Evolutionary conservation across 2,113 vertebrate genomes (phyloP), one percentile per base, ranked within the genome.

Genomic region (Geococcyx californianus): DNA sequence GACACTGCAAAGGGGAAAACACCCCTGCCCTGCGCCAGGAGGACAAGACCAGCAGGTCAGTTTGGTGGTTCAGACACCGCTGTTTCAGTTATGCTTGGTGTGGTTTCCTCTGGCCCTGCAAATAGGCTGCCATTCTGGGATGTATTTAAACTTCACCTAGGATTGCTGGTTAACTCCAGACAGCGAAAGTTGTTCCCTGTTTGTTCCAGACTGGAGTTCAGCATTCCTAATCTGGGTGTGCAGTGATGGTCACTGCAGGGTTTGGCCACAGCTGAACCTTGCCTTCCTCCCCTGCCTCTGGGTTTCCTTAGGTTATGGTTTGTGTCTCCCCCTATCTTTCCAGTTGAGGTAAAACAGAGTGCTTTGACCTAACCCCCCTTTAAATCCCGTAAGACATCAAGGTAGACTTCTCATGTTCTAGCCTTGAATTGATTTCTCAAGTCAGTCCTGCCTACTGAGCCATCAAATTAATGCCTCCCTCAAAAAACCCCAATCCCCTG

Each of bases 11-110:
- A 98, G 89, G 67, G 10, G 4, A 15, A 95, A 52, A 1, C 16
- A 20, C 31, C 84, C 11, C 2, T 8, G 9, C 0, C 11, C 55
- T 3, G 42, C 8, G 0, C 40, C 5, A 34, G 68, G 74, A 88
- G 64, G 83, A 94, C 68, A 6, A 49, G 87, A 11, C 6, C 64
- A 59, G 52, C 96, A 98, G 98, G 98, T 98, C 47, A 96, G 97
- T 82, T 15, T 16, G 47, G 31, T 20, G 34, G 66, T 52, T 12
- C 8, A 24, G 42, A 5, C 58, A 4, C 21, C 59, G 21, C 64
- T 60, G 1, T 38, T 81, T 54, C 31, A 6, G 1, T 4, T 0
- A 0, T 54, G 38, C 29, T 55, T 33, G 33, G 4, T 26, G 3
- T 0, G 1, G 11, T 14, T 73, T 72, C 11, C 54, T 82, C 49